Evolutionary conservation across 64 coral and sea anemone species (phyloP), one percentile per base, ranked within the genome.

Genomic region (Anthopleura sola): DNA sequence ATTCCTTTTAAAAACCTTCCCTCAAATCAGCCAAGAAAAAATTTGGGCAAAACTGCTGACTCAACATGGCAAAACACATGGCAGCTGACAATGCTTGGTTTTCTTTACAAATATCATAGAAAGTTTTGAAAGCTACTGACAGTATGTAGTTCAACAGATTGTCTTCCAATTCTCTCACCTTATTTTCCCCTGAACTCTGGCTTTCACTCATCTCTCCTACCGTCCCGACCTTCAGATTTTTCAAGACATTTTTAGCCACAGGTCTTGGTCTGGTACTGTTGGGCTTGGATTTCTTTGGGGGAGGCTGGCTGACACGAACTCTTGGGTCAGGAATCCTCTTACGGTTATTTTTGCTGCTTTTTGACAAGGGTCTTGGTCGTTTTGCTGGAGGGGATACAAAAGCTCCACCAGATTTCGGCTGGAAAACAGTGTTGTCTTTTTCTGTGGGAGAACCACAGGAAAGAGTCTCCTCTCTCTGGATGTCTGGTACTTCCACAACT

Each of bases 281-380:
- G 39, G 87, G 90, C 40, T 54, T 81, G 50, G 78, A 75, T 17
- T 92, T 88, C 89, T 64, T 91, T 64, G 36, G 19, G 54, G 68
- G 58, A 60, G 34, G 93, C 75, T 33, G 91, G 54, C 31, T 81
- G 47, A 33, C 71, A 62, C 76, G 74, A 0, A 89, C 32, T 49
- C 87, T 88, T 13, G 93, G 86, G 48, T 95, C 91, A 31, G 90
- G 90, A 1, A 86, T 87, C 29, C 90, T 85, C 74, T 95, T 95
- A 58, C 91, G 91, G 53, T 95, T 85, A 24, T 85, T 47, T 69
- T 86, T 78, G 16, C 83, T 90, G 86, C 85, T 89, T 83, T 95
- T 95, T 76, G 90, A 87, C 15, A 86, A 51, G 1, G 44, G 40
- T 32, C 51, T 83, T 51, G 80, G 44, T 50, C 44, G n/a, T 34